Base-by-base conservation (phyloP, 2,797 vertebrate species). In the Anomalospiza imberbis region DNA sequence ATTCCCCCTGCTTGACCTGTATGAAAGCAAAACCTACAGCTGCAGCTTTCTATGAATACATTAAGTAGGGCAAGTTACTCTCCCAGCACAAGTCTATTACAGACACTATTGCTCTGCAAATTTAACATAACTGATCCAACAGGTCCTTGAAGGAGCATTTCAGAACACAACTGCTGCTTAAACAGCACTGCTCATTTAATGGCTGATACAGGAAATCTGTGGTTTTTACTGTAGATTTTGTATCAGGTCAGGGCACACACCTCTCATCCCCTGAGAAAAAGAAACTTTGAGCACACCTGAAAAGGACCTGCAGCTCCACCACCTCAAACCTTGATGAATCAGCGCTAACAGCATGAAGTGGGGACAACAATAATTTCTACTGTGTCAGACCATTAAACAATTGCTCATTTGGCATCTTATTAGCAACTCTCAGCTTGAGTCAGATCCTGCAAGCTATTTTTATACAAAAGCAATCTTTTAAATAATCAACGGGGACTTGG, bases 1-100 rank as follows among this genome's bases (percentile, higher is more conserved):
- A 98, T 98, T 98, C 97, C 97, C 98, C 98, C 98, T 97, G 95
- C 97, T 97, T 98, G 98, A 98, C 98, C 98, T 97, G 89, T 65
- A 97, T 97, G 97, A 98, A 98, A 95, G 98, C 97, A 97, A 98
- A 98, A 98, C 98, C 97, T 96, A 96, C 94, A 96, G 97, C 93
- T 91, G 96, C 96, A 98, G 97, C 97, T 98, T 97, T 98, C 97
- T 97, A 93, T 97, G 98, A 98, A 98, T 98, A 97, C 96, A 97
- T 97, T 97, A 96, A 97, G 93, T 93, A 97, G 95, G 91, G 94
- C 94, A 97, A 96, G 98, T 97, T 96, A 95, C 96, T 95, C 94
- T 97, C 91, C 86, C 47, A 45, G 47, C 77, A 66, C 40, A 36
- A 78, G 80, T 91, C 85, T 67, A 75, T 96, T 96, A 94, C 70